phyloP scores from a whole-genome alignment of 2,888 invertebrate species.

The Epirrita christyi region DNA sequence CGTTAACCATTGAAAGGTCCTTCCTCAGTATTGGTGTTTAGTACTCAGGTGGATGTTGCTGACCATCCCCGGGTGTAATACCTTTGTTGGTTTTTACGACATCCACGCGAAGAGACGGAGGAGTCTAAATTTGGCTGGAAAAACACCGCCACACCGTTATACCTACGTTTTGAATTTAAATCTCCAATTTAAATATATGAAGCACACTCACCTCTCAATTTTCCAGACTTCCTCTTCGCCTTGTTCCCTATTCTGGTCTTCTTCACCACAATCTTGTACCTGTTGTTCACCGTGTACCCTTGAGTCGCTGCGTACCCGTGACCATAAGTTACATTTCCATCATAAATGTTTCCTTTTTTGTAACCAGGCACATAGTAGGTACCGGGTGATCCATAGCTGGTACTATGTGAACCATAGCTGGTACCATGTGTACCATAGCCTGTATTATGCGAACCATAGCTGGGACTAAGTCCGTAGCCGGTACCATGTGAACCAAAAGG shows the following conservation, averaged over 20 bases:
- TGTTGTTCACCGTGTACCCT: slow-evolving; percentile 60
- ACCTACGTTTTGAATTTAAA: too few relatives aligned
- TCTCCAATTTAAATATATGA: too few relatives aligned
- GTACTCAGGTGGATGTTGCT: too few relatives aligned
- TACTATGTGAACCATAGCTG: slow-evolving; percentile 19
- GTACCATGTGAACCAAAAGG: slow-evolving; percentile 14
- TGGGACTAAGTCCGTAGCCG: slow-evolving; percentile 14
- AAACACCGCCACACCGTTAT: too few relatives aligned
- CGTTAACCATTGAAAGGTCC: too few relatives aligned
- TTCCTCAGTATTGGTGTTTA: too few relatives aligned
- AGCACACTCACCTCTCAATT: slow-evolving; percentile 53
- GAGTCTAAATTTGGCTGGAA: too few relatives aligned
- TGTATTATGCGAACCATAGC: slow-evolving; percentile 14
- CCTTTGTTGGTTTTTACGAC: too few relatives aligned
- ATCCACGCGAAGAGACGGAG: too few relatives aligned
- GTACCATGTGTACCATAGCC: slow-evolving; percentile 20
- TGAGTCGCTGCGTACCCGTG: slow-evolving; percentile 61
- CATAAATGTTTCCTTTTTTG: slow-evolving; percentile 56
- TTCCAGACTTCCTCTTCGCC: slow-evolving; percentile 53
- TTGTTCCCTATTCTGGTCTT: slow-evolving; percentile 53
- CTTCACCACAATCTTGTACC: slow-evolving; percentile 67
- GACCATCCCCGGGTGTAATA: too few relatives aligned
- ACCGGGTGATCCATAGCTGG: slow-evolving; percentile 19
- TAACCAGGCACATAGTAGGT: slow-evolving; percentile 41
- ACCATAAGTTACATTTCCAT: slow-evolving; percentile 46